Base-by-base conservation (phyloP, 1,140 invertebrate species). In the Drosophila albomicans region DNA sequence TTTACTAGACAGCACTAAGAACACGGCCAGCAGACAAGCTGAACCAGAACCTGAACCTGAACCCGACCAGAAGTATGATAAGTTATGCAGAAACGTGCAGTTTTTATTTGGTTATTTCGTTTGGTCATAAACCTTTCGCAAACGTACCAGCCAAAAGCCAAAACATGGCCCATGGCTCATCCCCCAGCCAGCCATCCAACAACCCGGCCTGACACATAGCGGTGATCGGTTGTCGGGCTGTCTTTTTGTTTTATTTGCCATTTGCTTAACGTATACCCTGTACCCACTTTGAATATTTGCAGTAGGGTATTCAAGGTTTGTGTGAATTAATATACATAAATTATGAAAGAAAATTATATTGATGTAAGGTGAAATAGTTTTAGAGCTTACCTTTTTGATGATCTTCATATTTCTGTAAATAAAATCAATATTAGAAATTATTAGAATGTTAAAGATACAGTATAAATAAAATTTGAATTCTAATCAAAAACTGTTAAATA, bases 51-150 rank as follows among this genome's bases (percentile, higher is more conserved):
- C 54, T 41, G 54, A 57, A 41, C 54, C 32, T 15, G 15, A 15
- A 45, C 30, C 25, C 38, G 3, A n/a, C 11, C 54, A 45, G 43
- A 52, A 72, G 57, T 67, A 64, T 74, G 75, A 51, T 74, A 80
- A 80, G 64, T 78, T 79, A 79, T 77, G 75, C 74, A 67, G 75
- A 79, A 79, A 79, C 77, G 75, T 77, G 77, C 74, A 74, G 64
- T 74, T 76, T 68, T 65, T 70, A 51, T 74, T 78, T 70, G 62
- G 69, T 73, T 63, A 68, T 59, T 70, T 63, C 48, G 35, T 54
- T 61, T 76, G 76, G 61, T 75, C 76, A 30, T 79, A 79, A 79
- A 79, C 67, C 76, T 57, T 75, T 66, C 45, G 35, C 54, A 63
- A 38, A 43, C 20, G 49, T 41, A 45, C 13, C 48, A 54, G 20